Base-by-base conservation (phyloP, 2,797 vertebrate genomes). In the Dendrocincla fuliginosa region DNA sequence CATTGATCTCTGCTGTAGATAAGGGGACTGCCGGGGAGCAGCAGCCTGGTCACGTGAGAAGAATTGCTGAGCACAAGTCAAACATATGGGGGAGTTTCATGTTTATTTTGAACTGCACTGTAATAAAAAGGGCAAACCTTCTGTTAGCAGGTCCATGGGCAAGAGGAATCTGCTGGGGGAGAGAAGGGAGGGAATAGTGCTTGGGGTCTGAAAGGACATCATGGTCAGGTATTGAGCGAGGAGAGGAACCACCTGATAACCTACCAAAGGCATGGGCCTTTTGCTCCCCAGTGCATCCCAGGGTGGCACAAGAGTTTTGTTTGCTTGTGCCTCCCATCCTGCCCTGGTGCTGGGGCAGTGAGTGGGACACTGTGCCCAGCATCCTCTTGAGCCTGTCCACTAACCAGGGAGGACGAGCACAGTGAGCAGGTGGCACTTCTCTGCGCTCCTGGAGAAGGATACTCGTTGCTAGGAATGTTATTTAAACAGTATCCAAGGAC, bases 1-100 rank as follows among this genome's bases (percentile, higher is more conserved):
- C 69, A 81, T 65, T 89, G 79, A 94, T 93, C 69, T 84, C 57
- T 93, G 39, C 76, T 84, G 53, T 65, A 80, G 92, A 80, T 87
- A 60, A 89, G 81, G 39, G 91, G 77, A 10, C 68, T 89, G 76
- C 82, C 35, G 57, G 78, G 61, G 68, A 96, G 65, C 84, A 96
- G 76, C 92, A 80, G 68, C 85, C 75, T 83, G 60, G 64, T 84
- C 75, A 49, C 61, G 81, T 52, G 57, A 90, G 87, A 87, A 68
- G 86, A 85, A 44, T 15, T 33, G 18, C 42, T n/a, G 39, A 74
- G 71, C 35, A 23, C 11, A 8, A 71, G 56, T 83, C 90, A 92
- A 61, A 87, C 39, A 22, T 63, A 27, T 32, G 15, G 41, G n/a
- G 22, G 39, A 85, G 16, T 41, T 89, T 77, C 37, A 12, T 2